Evolutionary conservation across 2,797 vertebrate genomes (phyloP).

Genomic region (Scomberomorus guttatus): DNA sequence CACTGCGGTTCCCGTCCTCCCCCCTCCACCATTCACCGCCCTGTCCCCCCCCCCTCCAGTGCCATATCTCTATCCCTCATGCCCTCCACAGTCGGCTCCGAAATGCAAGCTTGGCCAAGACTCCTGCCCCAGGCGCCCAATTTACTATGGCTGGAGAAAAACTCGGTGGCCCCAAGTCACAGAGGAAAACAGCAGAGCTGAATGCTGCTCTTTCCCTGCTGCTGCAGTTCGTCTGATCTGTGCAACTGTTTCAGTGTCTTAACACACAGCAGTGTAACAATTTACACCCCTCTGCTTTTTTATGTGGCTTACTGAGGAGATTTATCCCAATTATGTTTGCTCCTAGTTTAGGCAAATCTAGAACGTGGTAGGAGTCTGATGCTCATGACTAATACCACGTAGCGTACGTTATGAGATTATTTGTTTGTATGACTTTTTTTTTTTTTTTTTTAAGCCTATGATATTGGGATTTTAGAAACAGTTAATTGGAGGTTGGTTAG

Average conservation of each 20-base stretch:
- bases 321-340: conserved; percentile 70
- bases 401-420: conserved; percentile 51
- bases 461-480: conserved; percentile 39
- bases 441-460: conserved; percentile 18
- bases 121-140: conserved; percentile 78
- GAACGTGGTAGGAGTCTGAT: conserved; percentile 56
- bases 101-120: conserved; percentile 80
- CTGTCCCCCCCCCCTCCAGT: conserved; percentile 46
- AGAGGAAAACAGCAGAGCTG: conserved; percentile 69
- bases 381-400: conserved; percentile 58
- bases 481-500: conserved; percentile 50
- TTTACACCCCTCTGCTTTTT: conserved; percentile 65
- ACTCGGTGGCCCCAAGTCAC: conserved; percentile 74
- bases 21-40: conserved; percentile 50
- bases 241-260: conserved; percentile 72
- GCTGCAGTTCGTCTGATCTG: conserved; percentile 69
- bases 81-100: conserved; percentile 72
- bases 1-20: conserved; percentile 42
- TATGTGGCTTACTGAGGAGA: conserved; percentile 58
- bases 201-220: conserved; percentile 69
- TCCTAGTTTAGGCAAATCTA: conserved; percentile 65
- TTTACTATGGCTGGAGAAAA: conserved; percentile 82
- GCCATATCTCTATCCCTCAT: conserved; percentile 84
- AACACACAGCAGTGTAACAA: conserved; percentile 67
- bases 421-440: conserved; percentile 30